Percentiles rank a stretch among this genome's conserved stretches.
These are phyloP conservation scores for Plumapathes pennacea DNA, from an alignment of 92 coral and sea anemone genomes.

Conservation along the genomic window DNA sequence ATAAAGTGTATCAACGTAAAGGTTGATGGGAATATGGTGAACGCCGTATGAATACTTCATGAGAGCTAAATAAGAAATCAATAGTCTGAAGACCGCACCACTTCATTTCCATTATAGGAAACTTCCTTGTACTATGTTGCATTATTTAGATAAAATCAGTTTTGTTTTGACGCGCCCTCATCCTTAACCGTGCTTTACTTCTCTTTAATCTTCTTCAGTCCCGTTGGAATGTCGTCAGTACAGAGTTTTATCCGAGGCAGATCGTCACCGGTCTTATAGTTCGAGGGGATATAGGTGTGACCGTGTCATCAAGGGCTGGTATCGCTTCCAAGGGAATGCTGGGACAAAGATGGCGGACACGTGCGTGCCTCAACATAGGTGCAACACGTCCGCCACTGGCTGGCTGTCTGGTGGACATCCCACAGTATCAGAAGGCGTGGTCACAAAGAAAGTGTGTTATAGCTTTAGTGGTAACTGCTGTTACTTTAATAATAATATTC, in stretches of 20 bases:
- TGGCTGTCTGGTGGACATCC: constrained; percentile 25
- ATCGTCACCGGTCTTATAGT: constrained; percentile 30
- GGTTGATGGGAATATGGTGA: no score
- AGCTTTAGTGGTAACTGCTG: neutral
- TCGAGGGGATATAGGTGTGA: constrained; percentile 14
- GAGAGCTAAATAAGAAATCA: no score
- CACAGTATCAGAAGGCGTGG: neutral
- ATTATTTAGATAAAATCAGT: no score
- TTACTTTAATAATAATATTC: neutral
- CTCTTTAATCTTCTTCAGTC: constrained; percentile 9
- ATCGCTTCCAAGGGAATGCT: constrained; percentile 48
- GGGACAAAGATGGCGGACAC: constrained; percentile 48
- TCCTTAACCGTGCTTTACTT: no score
- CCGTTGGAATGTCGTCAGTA: constrained; percentile 45
- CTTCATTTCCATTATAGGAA: no score
- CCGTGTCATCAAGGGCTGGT: constrained; percentile 41
- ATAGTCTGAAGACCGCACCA: no score
- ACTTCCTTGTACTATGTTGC: no score
- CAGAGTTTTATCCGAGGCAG: constrained; percentile 17
- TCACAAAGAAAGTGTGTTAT: neutral
- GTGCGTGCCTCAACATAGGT: constrained; percentile 13
- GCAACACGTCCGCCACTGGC: constrained; percentile 27
- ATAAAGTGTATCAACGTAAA: no score
- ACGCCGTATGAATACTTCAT: no score
- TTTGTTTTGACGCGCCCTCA: no score